Conservation (phyloP, 1,140 invertebrate genomes). For the Polyergus mexicanus region DNA sequence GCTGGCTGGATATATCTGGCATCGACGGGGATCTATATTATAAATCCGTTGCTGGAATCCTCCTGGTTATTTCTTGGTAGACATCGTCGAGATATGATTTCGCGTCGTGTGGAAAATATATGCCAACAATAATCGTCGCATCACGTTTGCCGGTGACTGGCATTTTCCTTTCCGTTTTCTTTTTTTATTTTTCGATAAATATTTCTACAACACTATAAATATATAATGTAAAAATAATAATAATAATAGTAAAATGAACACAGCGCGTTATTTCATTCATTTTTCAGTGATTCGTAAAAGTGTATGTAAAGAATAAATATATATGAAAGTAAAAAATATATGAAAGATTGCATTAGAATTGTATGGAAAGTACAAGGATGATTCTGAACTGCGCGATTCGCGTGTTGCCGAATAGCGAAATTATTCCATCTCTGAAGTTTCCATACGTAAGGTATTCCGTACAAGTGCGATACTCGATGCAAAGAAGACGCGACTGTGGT, state of each 20-base stretch:
- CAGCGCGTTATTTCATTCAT: background rate
- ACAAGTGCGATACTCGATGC: conserved; percentile 5
- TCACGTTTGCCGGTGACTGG: conserved; percentile 12
- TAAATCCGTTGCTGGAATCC: conserved; percentile 55
- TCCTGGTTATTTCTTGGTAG: conserved; percentile 65
- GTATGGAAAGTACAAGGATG: background rate
- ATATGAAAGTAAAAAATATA: too few species aligned
- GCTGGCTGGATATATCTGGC: background rate
- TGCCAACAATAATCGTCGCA: conserved; percentile 67
- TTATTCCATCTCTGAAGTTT: conserved; percentile 47
- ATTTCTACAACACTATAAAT: conserved; percentile 6
- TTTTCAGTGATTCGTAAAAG: background rate
- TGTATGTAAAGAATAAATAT: background rate
- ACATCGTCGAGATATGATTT: conserved; percentile 63
- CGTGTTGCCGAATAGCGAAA: conserved; percentile 4
- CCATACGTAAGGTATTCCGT: conserved; percentile 23
- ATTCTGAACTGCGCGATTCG: background rate
- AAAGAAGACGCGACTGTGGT: conserved; percentile 62
- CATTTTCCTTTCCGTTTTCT: background rate
- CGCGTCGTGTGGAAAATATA: conserved; percentile 47
- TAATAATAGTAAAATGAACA: background rate
- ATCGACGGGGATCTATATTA: conserved; percentile 57
- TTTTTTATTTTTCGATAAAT: background rate
- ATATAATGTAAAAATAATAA: background rate
- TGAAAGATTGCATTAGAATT: background rate